phyloP scores from a whole-genome alignment of 2,888 invertebrate genomes.

The Platycheirus rosarum region DNA sequence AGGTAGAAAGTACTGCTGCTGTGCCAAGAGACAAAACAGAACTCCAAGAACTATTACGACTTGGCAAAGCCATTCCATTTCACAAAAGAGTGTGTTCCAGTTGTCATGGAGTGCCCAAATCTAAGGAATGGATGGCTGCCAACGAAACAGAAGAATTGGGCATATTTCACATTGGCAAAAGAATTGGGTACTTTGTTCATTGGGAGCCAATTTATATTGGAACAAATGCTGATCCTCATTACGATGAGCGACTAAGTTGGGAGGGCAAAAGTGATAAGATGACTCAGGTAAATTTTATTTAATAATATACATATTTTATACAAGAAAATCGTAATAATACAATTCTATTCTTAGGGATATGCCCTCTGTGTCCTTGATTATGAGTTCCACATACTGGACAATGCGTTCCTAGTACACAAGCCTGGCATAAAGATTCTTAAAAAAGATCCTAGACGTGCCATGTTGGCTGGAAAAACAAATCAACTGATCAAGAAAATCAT shows the following conservation, averaged over 20 bases:
- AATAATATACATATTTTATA: neutral
- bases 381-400: constrained; percentile 95
- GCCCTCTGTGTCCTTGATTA: constrained; percentile 94
- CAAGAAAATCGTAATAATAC: no score
- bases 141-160: constrained; percentile 87
- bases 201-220: constrained; percentile 98
- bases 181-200: constrained; percentile 89
- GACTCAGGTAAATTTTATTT: constrained; percentile 89
- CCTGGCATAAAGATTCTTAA: constrained; percentile 94
- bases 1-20: constrained; percentile 87
- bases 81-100: constrained; percentile 94
- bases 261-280: constrained; percentile 97
- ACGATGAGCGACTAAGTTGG: constrained; percentile 96
- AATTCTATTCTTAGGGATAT: constrained; percentile 88
- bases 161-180: constrained; percentile 93
- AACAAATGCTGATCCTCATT: constrained; percentile 92
- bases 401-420: constrained; percentile 95
- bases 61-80: constrained; percentile 93
- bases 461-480: constrained; percentile 90
- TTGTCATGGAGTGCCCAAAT: constrained; percentile 94
- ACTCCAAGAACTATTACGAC: constrained; percentile 88
- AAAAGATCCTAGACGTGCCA: constrained; percentile 90
- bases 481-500: constrained; percentile 90
- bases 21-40: constrained; percentile 90
- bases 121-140: constrained; percentile 91